These are phyloP conservation scores for Ascaphus truei DNA, from an alignment of 2,113 vertebrate genomes.

Conservation along the genomic window DNA sequence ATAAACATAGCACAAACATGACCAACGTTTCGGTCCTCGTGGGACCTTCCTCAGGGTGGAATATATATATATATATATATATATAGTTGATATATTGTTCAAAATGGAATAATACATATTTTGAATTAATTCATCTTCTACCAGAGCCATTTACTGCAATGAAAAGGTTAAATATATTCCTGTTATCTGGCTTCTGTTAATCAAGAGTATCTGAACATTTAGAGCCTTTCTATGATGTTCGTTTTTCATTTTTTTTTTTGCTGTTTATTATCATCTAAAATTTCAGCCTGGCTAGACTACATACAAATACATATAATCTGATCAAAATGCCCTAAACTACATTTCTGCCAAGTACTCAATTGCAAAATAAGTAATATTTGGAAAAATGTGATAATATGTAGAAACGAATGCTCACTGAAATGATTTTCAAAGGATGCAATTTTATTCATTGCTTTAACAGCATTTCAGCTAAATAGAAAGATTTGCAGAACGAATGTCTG, in stretches of 20 bases:
- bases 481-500: not conserved
- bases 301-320: not conserved
- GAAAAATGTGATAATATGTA: constrained; percentile 5
- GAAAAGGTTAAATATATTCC: not conserved
- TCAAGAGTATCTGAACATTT: not conserved
- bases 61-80: too few species aligned
- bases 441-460: not conserved
- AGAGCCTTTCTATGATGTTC: not conserved
- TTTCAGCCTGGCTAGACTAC: not conserved
- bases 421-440: not conserved
- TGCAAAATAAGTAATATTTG: constrained; percentile 6
- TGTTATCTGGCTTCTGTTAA: not conserved
- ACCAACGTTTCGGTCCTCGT: too few species aligned
- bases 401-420: not conserved
- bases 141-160: too few species aligned
- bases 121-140: too few species aligned
- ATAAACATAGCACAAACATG: too few species aligned
- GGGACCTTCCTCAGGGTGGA: too few species aligned
- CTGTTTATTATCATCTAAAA: not conserved
- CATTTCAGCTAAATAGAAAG: not conserved
- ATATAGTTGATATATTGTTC: too few species aligned
- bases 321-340: not conserved
- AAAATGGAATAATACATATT: too few species aligned
- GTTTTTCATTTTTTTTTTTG: not conserved
- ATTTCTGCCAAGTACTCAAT: not conserved